These are phyloP conservation scores for Botia almorhae DNA, from an alignment of 2,797 vertebrate genomes.

Conservation along the genomic window DNA sequence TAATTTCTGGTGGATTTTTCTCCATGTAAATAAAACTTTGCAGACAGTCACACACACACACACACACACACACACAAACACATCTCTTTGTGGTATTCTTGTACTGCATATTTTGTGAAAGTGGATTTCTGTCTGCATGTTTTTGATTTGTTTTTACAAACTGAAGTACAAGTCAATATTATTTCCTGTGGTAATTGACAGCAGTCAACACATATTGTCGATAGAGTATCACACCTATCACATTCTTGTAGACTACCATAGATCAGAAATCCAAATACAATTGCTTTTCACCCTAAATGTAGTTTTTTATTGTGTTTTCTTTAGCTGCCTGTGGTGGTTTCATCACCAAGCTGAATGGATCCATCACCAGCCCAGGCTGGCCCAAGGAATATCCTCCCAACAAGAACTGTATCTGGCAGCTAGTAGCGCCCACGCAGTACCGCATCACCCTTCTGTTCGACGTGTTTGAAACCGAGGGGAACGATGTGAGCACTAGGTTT, in stretches of 20 bases:
- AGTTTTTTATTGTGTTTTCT: not conserved
- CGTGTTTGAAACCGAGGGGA: constrained; percentile 97
- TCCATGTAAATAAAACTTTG: too few species aligned
- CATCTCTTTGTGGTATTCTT: too few species aligned
- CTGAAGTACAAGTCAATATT: not conserved
- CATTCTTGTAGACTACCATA: not conserved
- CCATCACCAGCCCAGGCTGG: constrained; percentile 97
- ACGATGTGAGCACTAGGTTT: constrained; percentile 88
- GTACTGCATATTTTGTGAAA: too few species aligned
- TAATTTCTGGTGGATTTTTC: too few species aligned
- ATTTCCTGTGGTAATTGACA: not conserved
- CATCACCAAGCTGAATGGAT: constrained; percentile 97
- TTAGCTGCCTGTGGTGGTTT: constrained; percentile 96
- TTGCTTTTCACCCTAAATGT: not conserved
- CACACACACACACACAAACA: too few species aligned
- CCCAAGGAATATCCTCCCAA: constrained; percentile 97
- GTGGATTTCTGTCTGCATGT: too few species aligned
- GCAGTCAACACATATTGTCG: not conserved
- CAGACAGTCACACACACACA: too few species aligned
- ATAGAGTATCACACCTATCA: not conserved
- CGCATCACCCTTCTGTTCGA: constrained; percentile 98
- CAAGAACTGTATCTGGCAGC: constrained; percentile 99
- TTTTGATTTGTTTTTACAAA: too few species aligned
- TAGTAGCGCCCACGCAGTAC: constrained; percentile 96
- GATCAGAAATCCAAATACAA: not conserved